Base-by-base conservation (phyloP, 2,113 vertebrate species). In the Daubentonia madagascariensis region DNA sequence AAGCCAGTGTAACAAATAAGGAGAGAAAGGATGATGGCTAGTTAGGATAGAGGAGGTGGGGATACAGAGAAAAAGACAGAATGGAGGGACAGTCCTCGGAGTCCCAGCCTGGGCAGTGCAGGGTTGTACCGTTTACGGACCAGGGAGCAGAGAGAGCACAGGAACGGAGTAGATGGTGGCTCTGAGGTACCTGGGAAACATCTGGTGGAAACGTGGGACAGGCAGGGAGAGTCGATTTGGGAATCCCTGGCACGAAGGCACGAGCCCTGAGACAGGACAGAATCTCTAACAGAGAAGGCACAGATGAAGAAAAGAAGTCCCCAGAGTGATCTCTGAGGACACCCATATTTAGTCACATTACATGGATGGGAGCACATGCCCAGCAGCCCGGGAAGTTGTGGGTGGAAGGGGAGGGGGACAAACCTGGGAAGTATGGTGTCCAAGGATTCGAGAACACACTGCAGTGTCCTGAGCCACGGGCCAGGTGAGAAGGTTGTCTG, bases 281-380 rank as follows among this genome's bases (percentile, higher is more conserved):
- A 37, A 54, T 1, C 14, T 11, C 22, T 75, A 30, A 40, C 43
- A 32, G 14, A 89, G 22, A 72, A 57, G 30, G 43, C 17, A 23
- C 11, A 54, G 48, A 35, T 14, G 6, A 61, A 80, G 65, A 57
- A 75, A n/a, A 85, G 68, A 45, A 65, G 45, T 65, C 52, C 40
- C 40, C 83, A 63, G 35, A 16, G 0, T 35, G 28, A 85, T 72
- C 35, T 28, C 28, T 32, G 35, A 45, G 76, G 30, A 50, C 6
- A 54, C 3, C 7, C 2, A 23, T 43, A 81, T 4, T 13, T 5
- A 32, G 18, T 43, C 67, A 52, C 67, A 52, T 40, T 63, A 20
- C 7, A 0, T 0, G 16, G 67, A 25, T 0, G 14, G 67, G 11
- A 43, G 37, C 16, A 22, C 45, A 43, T 37, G 25, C 68, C 5